Evolutionary conservation across 2,113 vertebrate species (phyloP), one percentile per base, ranked within the genome.

Genomic region (Rousettus leschenaultii): DNA sequence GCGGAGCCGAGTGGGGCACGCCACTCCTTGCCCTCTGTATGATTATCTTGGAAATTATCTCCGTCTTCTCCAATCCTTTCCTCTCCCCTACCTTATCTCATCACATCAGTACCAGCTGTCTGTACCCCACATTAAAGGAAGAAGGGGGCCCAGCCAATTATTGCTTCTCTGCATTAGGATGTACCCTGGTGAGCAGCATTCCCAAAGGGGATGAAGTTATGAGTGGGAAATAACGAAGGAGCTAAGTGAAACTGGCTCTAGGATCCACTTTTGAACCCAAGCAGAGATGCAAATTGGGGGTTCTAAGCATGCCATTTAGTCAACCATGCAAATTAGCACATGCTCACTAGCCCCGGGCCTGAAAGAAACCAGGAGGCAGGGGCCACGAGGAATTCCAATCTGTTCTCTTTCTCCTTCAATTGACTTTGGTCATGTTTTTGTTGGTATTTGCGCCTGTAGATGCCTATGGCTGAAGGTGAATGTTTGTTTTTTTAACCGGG

Each of bases 301-400:
- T 93, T 93, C 83, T 96, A 96, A 91, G 80, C 96, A 95, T 96
- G 74, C 97, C 94, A 93, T 96, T 96, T 97, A 98, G 94, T 96
- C 95, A 98, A 95, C 97, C 97, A 96, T 96, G 91, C 89, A 96
- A 97, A 96, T 97, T 89, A 97, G 93, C 94, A 94, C 95, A 93
- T 94, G 91, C 89, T 96, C 79, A 57, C 79, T 97, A 95, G 96
- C 97, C 97, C 16, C 28, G 79, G 94, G 97, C 94, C 83, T 86
- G 51, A 93, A 96, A 97, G 91, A 89, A 97, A 97, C 88, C 73
- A 91, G 90, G 78, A 94, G 51, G 51, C 82, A 87, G 77, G 75
- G 84, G 78, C 74, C 85, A 94, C 94, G 55, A 96, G 92, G 96
- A 97, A 97, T 97, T 96, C 70, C 92, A 95, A 57, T 93, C 61